phyloP scores from a whole-genome alignment of 2,113 vertebrate genomes.

The Climacteris rufus region DNA sequence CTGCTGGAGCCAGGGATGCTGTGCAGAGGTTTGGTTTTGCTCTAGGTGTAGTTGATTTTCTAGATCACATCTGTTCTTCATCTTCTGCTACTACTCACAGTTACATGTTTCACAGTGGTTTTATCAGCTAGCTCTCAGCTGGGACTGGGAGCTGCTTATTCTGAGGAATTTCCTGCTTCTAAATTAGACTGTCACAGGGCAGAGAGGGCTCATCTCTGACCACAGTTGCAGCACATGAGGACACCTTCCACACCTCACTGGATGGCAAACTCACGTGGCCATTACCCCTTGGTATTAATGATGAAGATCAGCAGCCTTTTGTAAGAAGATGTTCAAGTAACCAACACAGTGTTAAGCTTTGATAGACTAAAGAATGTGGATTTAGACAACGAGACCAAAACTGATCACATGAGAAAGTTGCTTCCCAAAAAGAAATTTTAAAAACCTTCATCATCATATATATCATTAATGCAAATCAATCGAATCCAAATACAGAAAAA shows the following conservation, averaged over 20 bases:
- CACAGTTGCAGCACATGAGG: not conserved
- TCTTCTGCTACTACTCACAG: conserved; percentile 11
- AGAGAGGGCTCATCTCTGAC: not conserved
- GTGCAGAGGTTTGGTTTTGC: not conserved
- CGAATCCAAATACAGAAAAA: not conserved
- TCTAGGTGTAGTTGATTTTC: conserved; percentile 7
- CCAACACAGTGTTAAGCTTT: not conserved
- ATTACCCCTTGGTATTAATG: not conserved
- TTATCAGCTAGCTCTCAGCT: conserved; percentile 39
- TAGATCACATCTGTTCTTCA: conserved; percentile 45
- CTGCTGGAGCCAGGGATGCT: not conserved
- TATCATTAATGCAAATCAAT: not conserved
- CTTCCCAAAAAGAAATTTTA: not conserved
- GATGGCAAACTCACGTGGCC: not conserved
- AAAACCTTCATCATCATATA: not conserved
- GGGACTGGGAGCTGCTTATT: conserved; percentile 24
- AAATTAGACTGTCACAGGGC: not conserved
- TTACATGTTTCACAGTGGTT: conserved; percentile 20
- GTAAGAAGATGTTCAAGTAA: not conserved
- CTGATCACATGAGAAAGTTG: not conserved
- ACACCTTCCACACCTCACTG: not conserved
- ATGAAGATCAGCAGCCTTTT: not conserved
- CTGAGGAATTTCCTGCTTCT: conserved; percentile 54
- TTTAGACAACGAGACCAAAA: not conserved
- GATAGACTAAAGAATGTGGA: not conserved